phyloP scores from a whole-genome alignment of 2,113 vertebrate genomes.

The Marcusenius ussheri region DNA sequence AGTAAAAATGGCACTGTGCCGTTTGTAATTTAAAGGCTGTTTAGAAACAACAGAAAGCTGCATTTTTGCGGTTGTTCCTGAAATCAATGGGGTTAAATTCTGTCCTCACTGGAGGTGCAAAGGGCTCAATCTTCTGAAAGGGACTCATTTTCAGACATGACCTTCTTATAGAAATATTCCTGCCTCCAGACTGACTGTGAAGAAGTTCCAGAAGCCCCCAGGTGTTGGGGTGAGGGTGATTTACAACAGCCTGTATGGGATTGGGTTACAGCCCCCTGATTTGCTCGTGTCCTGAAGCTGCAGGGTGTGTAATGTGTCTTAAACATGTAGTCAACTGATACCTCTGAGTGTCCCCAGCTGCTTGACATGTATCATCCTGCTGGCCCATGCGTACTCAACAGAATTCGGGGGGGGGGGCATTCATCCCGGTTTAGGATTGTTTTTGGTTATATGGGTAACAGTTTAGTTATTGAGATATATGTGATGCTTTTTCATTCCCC shows the following conservation, averaged over 20 bases:
- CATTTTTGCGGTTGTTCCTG: neutral
- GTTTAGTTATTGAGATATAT: too few species aligned
- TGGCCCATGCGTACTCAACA: neutral
- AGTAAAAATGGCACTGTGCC: too few species aligned
- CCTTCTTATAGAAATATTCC: conserved; percentile 36
- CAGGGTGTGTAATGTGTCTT: conserved; percentile 48
- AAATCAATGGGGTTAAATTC: neutral
- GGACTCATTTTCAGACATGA: conserved; percentile 31
- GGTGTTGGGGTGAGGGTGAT: conserved; percentile 25
- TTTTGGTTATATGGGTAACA: too few species aligned
- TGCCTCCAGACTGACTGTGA: conserved; percentile 27
- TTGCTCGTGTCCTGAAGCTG: conserved; percentile 28
- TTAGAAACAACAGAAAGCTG: neutral
- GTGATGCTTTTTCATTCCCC: too few species aligned
- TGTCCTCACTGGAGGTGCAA: neutral
- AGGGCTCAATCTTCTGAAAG: neutral
- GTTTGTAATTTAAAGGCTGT: neutral
- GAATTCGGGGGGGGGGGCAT: neutral
- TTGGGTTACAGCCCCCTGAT: conserved; percentile 43
- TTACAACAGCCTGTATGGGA: conserved; percentile 41
- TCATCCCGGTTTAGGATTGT: too few species aligned
- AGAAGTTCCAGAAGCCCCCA: conserved; percentile 20
- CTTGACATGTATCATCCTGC: conserved; percentile 34
- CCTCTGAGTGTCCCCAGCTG: conserved; percentile 30
- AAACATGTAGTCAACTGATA: conserved; percentile 43